Conservation (phyloP, 2,888 invertebrate species). For the Drosophila algonquin region DNA sequence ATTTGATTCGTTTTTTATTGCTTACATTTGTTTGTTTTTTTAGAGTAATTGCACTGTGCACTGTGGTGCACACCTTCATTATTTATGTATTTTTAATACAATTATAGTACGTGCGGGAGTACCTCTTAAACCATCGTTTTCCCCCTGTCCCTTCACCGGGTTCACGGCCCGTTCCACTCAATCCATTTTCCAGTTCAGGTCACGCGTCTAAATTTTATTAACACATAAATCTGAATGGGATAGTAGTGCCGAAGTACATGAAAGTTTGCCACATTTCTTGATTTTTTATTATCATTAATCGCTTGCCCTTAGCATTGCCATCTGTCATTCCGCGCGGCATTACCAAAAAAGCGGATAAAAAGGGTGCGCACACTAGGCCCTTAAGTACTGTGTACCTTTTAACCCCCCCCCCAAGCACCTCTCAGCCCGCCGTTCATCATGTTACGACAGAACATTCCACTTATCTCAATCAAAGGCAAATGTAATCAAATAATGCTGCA, state of each 20-base stretch:
- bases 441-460: conserved; percentile 13
- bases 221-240: neutral
- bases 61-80: neutral
- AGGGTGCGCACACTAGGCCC: neutral
- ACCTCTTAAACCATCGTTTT: neutral
- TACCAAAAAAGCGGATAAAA: neutral
- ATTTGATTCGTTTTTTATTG: neutral
- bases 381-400: neutral
- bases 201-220: neutral
- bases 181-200: neutral
- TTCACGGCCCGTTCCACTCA: neutral
- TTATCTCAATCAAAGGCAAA: neutral
- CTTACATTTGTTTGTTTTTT: neutral
- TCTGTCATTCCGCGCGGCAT: neutral
- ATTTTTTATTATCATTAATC: conserved; percentile 1
- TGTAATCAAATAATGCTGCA: conserved; percentile 18
- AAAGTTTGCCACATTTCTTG: neutral
- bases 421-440: conserved; percentile 3
- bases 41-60: neutral
- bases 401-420: neutral
- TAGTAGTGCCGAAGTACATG: neutral
- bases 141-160: neutral
- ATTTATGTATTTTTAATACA: neutral
- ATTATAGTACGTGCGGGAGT: neutral
- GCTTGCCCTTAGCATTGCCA: neutral